Evolutionary conservation across 1,140 invertebrate species (phyloP).

Genomic region (Zophobas morio): DNA sequence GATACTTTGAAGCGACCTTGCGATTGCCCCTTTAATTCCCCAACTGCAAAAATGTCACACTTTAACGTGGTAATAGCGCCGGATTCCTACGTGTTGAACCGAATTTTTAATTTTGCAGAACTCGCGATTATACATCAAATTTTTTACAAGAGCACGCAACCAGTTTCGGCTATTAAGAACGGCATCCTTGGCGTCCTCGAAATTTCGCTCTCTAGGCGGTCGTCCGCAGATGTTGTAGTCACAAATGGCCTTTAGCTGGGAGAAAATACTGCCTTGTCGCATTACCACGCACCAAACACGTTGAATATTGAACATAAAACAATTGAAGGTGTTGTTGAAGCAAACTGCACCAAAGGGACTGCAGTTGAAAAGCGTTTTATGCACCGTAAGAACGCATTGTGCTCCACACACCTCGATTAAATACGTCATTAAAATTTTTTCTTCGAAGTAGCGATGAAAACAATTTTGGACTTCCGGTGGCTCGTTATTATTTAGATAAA

Average conservation of each 20-base stretch:
- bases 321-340: constrained; percentile 5
- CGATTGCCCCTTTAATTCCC: not conserved
- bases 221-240: not conserved
- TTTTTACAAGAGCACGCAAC: not conserved
- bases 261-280: too few relatives aligned
- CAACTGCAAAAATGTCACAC: not conserved
- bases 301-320: constrained; percentile 4
- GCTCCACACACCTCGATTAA: not conserved
- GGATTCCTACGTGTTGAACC: not conserved
- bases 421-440: constrained; percentile 36
- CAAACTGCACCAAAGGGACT: constrained; percentile 13
- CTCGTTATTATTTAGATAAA: constrained; percentile 34
- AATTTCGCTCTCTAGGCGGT: not conserved
- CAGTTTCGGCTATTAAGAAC: not conserved
- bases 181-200: not conserved
- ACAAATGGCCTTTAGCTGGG: not conserved
- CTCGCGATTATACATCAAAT: not conserved
- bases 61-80: not conserved
- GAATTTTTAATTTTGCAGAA: not conserved
- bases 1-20: not conserved
- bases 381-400: constrained; percentile 3
- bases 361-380: constrained; percentile 8
- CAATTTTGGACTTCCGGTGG: constrained; percentile 34
- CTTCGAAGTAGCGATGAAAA: constrained; percentile 7
- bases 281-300: not conserved